Evolutionary conservation across 2,888 invertebrate genomes (phyloP), one percentile per base, ranked within the genome.

Genomic region (Podotricha telesiphe): DNA sequence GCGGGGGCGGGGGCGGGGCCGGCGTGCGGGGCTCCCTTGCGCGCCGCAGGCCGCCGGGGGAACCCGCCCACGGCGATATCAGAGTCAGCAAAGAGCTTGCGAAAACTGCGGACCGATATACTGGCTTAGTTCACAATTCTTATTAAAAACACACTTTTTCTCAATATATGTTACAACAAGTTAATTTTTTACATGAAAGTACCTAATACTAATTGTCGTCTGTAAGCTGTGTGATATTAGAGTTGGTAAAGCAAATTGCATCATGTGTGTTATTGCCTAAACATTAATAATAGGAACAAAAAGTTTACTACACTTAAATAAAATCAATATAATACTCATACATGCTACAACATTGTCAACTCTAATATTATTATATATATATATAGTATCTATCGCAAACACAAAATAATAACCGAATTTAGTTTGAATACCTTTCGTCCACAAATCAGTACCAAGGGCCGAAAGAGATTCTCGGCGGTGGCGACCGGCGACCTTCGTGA

Each of bases 11-110:
- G 72, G 87, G 88, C 72, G 87, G 87, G 71, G 79, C 82, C 82
- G 83, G 83, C 80, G 84, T 87, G 83, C 80, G 94, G 83, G 83
- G 96, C 95, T 95, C 96, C 96, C 93, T 96, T 96, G 81, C 96
- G 94, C 83, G 96, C 95, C 82, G 97, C 83, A 96, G 96, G 96
- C 90, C 96, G 95, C 82, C 96, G 95, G 83, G 96, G 96, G 94
- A 97, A 96, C 83, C 95, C 95, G 81, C 95, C 94, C 86, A 95
- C 94, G 89, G 94, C 87, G 91, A 94, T 93, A 89, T 95, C 94
- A 89, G 95, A 94, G 89, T 97, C 97, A 88, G 96, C 96, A 94
- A 97, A 97, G 88, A 97, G 94, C 93, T 97, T 97, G 87, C 97
- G 96, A 95, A 97, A 97, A 95, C 97, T 97, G 93, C 64, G 76